Conservation (phyloP, 2,888 invertebrate genomes). For the Phytoseiulus persimilis region DNA sequence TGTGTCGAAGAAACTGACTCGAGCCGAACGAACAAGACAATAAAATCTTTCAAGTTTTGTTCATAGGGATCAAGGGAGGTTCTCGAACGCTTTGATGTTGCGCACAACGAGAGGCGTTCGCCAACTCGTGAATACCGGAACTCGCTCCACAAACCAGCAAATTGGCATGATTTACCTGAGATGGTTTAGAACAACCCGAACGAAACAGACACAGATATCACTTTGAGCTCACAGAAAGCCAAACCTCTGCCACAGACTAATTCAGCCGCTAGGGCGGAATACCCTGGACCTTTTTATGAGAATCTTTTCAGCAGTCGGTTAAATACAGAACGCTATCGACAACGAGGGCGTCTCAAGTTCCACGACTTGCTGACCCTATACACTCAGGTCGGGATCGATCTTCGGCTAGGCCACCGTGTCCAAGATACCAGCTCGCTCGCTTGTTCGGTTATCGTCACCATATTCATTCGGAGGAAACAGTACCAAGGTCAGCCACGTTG, state of each 20-base stretch:
- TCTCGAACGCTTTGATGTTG: neutral
- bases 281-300: neutral
- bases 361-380: slow-evolving; percentile 17
- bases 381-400: neutral
- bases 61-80: slow-evolving; percentile 38
- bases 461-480: neutral
- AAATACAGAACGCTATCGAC: slow-evolving; percentile 35
- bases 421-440: neutral
- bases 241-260: too few relatives aligned
- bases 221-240: too few relatives aligned
- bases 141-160: too few relatives aligned
- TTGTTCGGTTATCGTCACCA: neutral
- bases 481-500: neutral
- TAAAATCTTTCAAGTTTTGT: slow-evolving; percentile 24
- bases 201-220: too few relatives aligned
- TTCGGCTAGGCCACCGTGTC: neutral
- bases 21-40: slow-evolving; percentile 38
- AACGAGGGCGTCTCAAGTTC: neutral
- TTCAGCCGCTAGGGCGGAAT: too few relatives aligned
- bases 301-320: slow-evolving; percentile 10
- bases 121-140: too few relatives aligned
- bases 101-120: too few relatives aligned
- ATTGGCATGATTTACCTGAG: too few relatives aligned
- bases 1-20: slow-evolving; percentile 19
- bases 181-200: too few relatives aligned